Conservation (phyloP, 2,113 vertebrate genomes). For the Hippocampus mohnikei region DNA sequence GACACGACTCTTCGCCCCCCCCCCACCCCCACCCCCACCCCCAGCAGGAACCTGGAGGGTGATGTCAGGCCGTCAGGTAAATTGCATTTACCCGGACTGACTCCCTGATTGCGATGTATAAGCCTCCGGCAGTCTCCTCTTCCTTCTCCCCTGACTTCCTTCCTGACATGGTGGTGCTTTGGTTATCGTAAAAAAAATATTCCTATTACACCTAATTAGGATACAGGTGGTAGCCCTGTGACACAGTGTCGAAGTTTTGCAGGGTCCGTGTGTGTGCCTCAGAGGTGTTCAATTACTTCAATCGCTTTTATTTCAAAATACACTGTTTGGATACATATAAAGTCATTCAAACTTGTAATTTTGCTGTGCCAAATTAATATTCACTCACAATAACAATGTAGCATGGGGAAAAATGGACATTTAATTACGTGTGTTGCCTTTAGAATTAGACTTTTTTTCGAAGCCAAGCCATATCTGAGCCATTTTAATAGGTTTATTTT, state of each 20-base stretch:
- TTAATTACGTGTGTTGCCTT: too few relatives aligned
- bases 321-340: too few relatives aligned
- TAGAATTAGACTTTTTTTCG: too few relatives aligned
- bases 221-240: not conserved
- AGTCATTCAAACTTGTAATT: too few relatives aligned
- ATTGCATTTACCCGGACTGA: constrained; percentile 11
- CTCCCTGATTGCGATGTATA: not conserved
- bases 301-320: not conserved
- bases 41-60: constrained; percentile 12
- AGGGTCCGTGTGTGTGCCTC: too few relatives aligned
- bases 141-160: not conserved
- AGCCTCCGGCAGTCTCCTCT: not conserved
- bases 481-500: too few relatives aligned
- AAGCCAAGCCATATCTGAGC: too few relatives aligned
- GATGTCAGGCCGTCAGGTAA: constrained; percentile 3
- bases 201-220: not conserved
- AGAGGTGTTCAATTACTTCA: not conserved
- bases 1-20: not conserved
- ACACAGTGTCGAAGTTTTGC: not conserved
- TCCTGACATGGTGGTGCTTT: not conserved
- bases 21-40: not conserved
- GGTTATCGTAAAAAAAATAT: not conserved
- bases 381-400: too few relatives aligned
- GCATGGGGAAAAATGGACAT: too few relatives aligned
- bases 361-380: too few relatives aligned